A percentile compares a stretch with the other conserved stretches of the same genome.
Evolutionary conservation across 2,113 vertebrate genomes (phyloP).

Genomic region (Tympanuchus pallidicinctus): DNA sequence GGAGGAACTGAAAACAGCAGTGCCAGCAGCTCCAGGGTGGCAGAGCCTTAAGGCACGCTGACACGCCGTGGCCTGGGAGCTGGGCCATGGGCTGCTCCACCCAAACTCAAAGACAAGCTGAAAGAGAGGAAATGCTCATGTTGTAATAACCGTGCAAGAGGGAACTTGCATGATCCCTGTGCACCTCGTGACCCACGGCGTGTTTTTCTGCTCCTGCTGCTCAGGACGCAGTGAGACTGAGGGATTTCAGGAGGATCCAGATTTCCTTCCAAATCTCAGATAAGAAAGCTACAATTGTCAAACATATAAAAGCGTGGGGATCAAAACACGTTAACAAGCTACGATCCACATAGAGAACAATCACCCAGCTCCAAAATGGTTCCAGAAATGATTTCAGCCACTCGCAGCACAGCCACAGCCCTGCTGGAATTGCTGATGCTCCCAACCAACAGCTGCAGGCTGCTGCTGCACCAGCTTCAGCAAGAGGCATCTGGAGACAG

Average conservation of each 20-base stretch:
- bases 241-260: not conserved
- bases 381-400: not conserved
- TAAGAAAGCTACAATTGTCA: not conserved
- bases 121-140: not conserved
- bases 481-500: not conserved
- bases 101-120: not conserved
- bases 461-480: not conserved
- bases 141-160: not conserved
- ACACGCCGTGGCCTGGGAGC: fast-evolving
- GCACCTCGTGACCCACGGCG: fast-evolving
- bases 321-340: not conserved
- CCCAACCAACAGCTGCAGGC: not conserved
- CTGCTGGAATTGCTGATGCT: not conserved
- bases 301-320: fast-evolving
- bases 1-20: not conserved
- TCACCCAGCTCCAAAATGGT: not conserved
- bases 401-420: not conserved
- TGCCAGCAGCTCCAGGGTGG: fast-evolving
- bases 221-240: not conserved
- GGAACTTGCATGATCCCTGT: not conserved
- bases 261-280: not conserved
- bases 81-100: fast-evolving
- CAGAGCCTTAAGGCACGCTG: not conserved
- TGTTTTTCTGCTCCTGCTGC: not conserved
- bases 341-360: not conserved